These are phyloP conservation scores for Magallana angulata DNA, from an alignment of 1,140 invertebrate species.

Conservation along the genomic window DNA sequence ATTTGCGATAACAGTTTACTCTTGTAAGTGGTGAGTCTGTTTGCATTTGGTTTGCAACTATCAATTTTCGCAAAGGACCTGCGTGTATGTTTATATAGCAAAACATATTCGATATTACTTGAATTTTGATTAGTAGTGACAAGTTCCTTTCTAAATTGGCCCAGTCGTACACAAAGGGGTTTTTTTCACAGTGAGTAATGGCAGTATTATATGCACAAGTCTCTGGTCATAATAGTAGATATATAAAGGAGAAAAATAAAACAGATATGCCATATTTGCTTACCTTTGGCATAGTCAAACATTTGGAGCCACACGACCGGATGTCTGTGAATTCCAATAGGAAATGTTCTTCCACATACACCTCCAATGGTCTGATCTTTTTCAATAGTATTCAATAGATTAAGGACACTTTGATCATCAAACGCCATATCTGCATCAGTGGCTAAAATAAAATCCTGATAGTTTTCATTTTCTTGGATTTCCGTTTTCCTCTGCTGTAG, in stretches of 20 bases:
- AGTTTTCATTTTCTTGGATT: background rate
- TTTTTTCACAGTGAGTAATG: background rate
- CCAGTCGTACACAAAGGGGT: background rate
- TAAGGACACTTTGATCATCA: constrained; percentile 63
- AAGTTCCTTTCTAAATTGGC: background rate
- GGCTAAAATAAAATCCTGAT: constrained; percentile 66
- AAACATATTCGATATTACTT: too few relatives aligned
- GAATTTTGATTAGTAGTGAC: too few relatives aligned
- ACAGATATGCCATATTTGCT: background rate
- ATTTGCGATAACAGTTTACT: too few relatives aligned
- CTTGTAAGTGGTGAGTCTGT: too few relatives aligned
- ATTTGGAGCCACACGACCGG: constrained; percentile 84
- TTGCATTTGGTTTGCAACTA: too few relatives aligned
- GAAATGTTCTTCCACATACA: constrained; percentile 71
- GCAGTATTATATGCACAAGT: background rate
- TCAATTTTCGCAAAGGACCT: too few relatives aligned
- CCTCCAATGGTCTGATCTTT: constrained; percentile 64
- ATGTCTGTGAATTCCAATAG: constrained; percentile 71
- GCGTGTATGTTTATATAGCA: too few relatives aligned
- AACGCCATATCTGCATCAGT: constrained; percentile 76
- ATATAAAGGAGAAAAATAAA: background rate
- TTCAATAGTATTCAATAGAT: constrained; percentile 66
- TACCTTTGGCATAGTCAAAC: constrained; percentile 83
- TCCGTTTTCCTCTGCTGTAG: background rate
- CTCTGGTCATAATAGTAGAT: background rate